Percentiles rank a stretch among this genome's conserved stretches.
phyloP scores from a whole-genome alignment of 2,888 invertebrate species.

The Leistus spinibarbis region DNA sequence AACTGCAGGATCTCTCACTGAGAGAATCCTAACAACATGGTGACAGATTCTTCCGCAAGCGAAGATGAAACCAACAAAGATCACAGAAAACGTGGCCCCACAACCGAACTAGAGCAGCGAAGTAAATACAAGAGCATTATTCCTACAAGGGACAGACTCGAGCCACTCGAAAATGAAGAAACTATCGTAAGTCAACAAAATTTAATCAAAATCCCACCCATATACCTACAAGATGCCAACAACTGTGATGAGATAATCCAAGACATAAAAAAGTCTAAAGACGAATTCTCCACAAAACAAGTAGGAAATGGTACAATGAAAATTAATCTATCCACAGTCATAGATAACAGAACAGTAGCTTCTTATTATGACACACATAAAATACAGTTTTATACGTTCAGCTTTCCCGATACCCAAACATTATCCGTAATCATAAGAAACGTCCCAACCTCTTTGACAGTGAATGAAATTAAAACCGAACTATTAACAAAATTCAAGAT shows the following conservation, averaged over 20 bases:
- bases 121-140: too few relatives aligned
- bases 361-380: background rate
- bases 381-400: background rate
- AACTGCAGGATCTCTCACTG: too few relatives aligned
- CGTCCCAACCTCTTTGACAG: background rate
- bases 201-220: too few relatives aligned
- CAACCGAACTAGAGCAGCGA: too few relatives aligned
- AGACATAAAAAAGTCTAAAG: background rate
- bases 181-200: too few relatives aligned
- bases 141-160: too few relatives aligned
- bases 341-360: background rate
- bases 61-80: too few relatives aligned
- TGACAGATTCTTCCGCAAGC: too few relatives aligned
- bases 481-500: background rate
- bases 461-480: background rate
- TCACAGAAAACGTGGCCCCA: too few relatives aligned
- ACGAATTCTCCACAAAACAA: background rate
- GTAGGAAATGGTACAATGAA: background rate
- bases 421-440: conserved; percentile 9
- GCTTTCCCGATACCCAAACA: background rate
- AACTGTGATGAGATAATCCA: background rate
- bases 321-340: background rate
- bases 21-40: too few relatives aligned
- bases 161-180: too few relatives aligned
- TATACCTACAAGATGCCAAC: conserved; percentile 10